Conservation (phyloP, 2,113 vertebrate genomes). For the Ptilorrhoa leucosticta region DNA sequence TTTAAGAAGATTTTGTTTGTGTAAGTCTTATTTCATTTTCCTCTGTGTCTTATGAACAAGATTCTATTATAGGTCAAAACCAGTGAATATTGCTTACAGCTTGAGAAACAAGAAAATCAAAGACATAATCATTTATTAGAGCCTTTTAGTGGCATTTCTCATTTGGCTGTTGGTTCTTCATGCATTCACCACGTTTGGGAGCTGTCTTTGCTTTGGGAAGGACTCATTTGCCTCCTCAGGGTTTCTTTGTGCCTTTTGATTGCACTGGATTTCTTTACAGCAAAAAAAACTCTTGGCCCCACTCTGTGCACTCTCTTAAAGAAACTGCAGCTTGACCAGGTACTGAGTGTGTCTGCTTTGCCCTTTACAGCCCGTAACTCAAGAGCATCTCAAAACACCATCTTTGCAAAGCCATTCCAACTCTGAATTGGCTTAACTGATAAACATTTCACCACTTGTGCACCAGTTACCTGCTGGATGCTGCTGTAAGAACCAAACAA, state of each 20-base stretch:
- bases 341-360: background rate
- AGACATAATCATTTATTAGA: background rate
- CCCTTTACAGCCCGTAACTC: background rate
- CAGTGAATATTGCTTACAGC: background rate
- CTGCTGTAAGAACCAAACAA: background rate
- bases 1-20: constrained; percentile 23
- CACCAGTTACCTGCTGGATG: background rate
- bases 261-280: background rate
- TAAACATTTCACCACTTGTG: background rate
- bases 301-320: background rate
- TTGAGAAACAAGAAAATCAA: constrained; percentile 19
- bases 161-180: background rate
- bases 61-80: background rate
- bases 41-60: background rate
- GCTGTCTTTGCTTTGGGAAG: background rate
- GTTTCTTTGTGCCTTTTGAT: background rate
- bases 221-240: background rate
- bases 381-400: background rate
- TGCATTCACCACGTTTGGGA: background rate
- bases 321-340: background rate
- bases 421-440: background rate
- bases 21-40: constrained; percentile 13
- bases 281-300: background rate
- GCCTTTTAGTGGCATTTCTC: background rate
- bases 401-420: background rate